Percentiles rank a stretch among this genome's conserved stretches.
Conservation (phyloP, 1,140 invertebrate species). For the Drosophila burlai region DNA sequence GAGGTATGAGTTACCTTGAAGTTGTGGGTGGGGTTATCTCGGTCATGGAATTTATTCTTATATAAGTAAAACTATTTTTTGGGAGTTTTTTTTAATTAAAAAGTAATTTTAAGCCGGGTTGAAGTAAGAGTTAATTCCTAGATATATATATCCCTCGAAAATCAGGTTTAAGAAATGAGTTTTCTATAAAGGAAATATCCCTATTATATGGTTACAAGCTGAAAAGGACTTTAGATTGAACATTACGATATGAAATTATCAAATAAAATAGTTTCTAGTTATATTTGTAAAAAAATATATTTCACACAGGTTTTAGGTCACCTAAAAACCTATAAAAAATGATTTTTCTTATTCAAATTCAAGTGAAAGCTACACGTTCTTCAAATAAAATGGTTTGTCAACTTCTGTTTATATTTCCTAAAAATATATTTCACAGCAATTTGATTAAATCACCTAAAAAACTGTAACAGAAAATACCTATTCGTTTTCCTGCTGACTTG, state of each 20-base stretch:
- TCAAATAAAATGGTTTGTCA: background rate
- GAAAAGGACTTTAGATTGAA: background rate
- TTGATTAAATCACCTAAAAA: background rate
- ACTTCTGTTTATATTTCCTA: background rate
- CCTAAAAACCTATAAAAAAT: background rate
- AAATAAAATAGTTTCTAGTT: background rate
- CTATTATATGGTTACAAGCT: background rate
- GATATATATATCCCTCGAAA: background rate
- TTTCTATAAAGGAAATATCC: background rate
- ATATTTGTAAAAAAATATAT: background rate
- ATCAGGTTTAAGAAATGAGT: background rate
- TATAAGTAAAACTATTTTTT: background rate
- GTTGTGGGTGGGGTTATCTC: background rate
- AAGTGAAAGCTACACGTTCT: too few species aligned
- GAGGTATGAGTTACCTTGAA: background rate
- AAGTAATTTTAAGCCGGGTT: background rate
- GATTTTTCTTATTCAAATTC: too few species aligned
- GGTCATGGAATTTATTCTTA: background rate
- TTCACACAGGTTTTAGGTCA: background rate
- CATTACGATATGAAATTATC: background rate
- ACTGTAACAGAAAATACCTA: background rate
- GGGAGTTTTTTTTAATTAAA: background rate
- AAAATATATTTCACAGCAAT: background rate
- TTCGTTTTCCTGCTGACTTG: slow-evolving; percentile 1
- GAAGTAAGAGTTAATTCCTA: too few species aligned